Percentiles rank a stretch among this genome's conserved stretches.
Evolutionary conservation across 2,113 vertebrate genomes (phyloP).

Genomic region (Glaucomys volans): DNA sequence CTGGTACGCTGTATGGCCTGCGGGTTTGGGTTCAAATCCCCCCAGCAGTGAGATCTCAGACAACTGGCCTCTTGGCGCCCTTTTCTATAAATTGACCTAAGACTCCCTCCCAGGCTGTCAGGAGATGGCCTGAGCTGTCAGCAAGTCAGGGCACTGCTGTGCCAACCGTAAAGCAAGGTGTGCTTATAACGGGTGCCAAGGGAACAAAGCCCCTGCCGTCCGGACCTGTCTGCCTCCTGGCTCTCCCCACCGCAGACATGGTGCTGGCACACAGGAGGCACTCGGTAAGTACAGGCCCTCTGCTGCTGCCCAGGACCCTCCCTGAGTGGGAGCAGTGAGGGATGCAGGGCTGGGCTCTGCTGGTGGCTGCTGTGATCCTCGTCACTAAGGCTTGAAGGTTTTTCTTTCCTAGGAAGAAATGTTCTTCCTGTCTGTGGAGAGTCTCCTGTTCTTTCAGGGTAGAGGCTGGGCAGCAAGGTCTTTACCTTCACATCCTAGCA

Average conservation of each 20-base stretch:
- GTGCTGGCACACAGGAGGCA: not conserved
- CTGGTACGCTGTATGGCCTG: accelerated
- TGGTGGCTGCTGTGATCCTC: not conserved
- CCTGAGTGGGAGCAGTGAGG: not conserved
- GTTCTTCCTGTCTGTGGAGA: not conserved
- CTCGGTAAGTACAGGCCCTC: not conserved
- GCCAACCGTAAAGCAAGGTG: not conserved
- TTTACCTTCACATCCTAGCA: no score
- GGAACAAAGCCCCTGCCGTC: not conserved
- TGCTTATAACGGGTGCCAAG: not conserved
- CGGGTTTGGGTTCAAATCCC: not conserved
- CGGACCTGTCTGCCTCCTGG: not conserved
- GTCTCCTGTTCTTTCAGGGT: not conserved
- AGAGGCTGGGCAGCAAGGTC: not conserved
- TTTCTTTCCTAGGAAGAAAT: not conserved
- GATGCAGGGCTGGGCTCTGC: not conserved
- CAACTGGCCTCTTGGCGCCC: not conserved
- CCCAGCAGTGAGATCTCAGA: not conserved
- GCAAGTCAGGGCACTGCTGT: not conserved
- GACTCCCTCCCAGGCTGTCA: not conserved
- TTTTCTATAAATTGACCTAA: not conserved
- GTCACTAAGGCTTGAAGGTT: not conserved
- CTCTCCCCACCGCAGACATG: not conserved
- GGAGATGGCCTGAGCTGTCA: not conserved
- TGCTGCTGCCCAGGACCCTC: not conserved